phyloP scores from a whole-genome alignment of 2,113 vertebrate genomes.

The Progne subis region DNA sequence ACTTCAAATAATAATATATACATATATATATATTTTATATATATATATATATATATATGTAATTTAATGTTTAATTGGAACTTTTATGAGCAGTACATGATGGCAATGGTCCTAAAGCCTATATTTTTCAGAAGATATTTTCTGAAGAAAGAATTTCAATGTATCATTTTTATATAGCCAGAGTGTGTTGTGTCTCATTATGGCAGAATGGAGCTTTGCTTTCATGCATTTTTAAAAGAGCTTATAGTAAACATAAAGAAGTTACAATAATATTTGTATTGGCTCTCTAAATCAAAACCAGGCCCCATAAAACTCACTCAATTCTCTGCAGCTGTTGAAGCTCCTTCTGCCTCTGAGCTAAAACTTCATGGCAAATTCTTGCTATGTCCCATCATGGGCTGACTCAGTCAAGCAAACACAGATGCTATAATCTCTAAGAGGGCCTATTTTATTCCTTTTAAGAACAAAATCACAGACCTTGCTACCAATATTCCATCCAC shows the following conservation, averaged over 20 bases:
- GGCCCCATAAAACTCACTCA: slow-evolving; percentile 67
- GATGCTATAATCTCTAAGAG: neutral
- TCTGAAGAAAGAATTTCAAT: slow-evolving; percentile 35
- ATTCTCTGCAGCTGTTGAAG: slow-evolving; percentile 50
- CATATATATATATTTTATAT: neutral
- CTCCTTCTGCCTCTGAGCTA: neutral
- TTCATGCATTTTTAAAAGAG: slow-evolving; percentile 67
- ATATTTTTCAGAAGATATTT: slow-evolving; percentile 35
- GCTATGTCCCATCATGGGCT: neutral
- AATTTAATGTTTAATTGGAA: slow-evolving; percentile 51
- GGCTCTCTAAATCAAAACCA: slow-evolving; percentile 70
- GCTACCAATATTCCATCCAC: neutral
- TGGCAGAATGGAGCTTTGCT: slow-evolving; percentile 5
- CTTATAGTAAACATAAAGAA: slow-evolving; percentile 40
- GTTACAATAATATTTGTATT: slow-evolving; percentile 57
- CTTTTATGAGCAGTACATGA: neutral
- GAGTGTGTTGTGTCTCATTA: neutral
- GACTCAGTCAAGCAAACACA: neutral
- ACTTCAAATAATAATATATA: neutral
- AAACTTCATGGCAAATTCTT: slow-evolving; percentile 11
- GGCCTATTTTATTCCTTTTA: neutral
- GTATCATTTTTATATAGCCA: slow-evolving; percentile 53
- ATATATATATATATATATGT: neutral
- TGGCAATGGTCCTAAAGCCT: neutral
- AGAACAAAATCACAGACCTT: neutral